A percentile compares a stretch with the other conserved stretches of the same genome.
Conservation (phyloP, 2,888 invertebrate genomes). For the Lagria hirta region DNA sequence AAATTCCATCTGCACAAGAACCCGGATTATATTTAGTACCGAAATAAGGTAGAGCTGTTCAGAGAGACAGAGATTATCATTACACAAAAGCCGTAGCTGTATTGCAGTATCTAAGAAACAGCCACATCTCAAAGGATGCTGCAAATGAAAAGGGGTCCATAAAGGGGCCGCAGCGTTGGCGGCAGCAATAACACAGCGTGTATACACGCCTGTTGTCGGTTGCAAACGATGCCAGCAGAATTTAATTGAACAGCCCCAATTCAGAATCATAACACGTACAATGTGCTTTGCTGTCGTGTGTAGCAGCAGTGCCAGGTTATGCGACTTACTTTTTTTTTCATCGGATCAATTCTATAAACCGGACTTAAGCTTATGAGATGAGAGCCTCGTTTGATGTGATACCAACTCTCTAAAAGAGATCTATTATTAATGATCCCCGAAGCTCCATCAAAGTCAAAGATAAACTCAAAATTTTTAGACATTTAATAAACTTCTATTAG, state of each 20-base stretch:
- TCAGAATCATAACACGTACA: conserved; percentile 45
- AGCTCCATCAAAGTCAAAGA: too few species aligned
- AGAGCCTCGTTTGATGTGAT: too few species aligned
- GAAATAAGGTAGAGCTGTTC: conserved; percentile 35
- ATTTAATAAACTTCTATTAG: too few species aligned
- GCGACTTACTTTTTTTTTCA: too few species aligned
- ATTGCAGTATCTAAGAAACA: conserved; percentile 25
- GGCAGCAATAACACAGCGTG: conserved; percentile 41
- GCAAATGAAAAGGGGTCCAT: conserved; percentile 36
- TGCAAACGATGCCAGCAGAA: conserved; percentile 43
- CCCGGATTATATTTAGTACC: conserved; percentile 41
- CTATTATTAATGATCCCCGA: too few species aligned
- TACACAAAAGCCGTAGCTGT: conserved; percentile 35
- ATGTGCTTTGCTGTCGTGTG: conserved; percentile 31
- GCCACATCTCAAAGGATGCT: conserved; percentile 31
- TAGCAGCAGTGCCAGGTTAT: conserved; percentile 10
- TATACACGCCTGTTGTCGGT: conserved; percentile 44
- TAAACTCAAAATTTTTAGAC: too few species aligned
- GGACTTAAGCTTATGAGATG: too few species aligned
- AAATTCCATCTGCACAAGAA: conserved; percentile 30
- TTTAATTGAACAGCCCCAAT: conserved; percentile 43
- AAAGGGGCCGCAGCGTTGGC: conserved; percentile 38
- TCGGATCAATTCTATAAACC: too few species aligned
- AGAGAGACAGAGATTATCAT: conserved; percentile 40
- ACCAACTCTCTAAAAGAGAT: too few species aligned